Evolutionary conservation across 2,888 invertebrate species (phyloP).

Genomic region (Lasioglossum vierecki): DNA sequence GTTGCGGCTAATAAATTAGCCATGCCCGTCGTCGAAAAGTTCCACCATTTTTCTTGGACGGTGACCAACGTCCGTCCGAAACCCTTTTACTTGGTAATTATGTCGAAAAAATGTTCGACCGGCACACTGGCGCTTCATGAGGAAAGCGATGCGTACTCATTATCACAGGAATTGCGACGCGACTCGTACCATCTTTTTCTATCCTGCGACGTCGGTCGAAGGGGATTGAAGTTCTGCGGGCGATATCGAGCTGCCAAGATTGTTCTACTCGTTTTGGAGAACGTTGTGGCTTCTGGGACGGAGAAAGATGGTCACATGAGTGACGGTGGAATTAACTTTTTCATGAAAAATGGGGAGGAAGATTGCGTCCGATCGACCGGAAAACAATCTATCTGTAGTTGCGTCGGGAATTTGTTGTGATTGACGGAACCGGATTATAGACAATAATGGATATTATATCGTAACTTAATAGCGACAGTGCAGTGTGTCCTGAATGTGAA

Average conservation of each 20-base stretch:
- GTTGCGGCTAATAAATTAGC: slow-evolving; percentile 31
- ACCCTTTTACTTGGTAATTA: slow-evolving; percentile 18
- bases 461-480: not conserved
- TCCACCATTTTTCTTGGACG: slow-evolving; percentile 18
- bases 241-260: slow-evolving; percentile 15
- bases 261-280: slow-evolving; percentile 20
- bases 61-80: not conserved
- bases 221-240: slow-evolving; percentile 9
- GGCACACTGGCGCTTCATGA: not conserved
- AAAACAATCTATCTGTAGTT: slow-evolving; percentile 4
- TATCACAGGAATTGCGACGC: slow-evolving; percentile 23
- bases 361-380: slow-evolving; percentile 12
- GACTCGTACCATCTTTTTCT: not conserved
- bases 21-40: not conserved
- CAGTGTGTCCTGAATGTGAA: not conserved
- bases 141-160: not conserved
- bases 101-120: not conserved
- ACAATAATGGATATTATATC: not conserved
- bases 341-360: slow-evolving; percentile 20
- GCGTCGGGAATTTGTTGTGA: not conserved
- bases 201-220: not conserved
- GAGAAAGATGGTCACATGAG: slow-evolving; percentile 1
- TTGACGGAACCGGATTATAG: not conserved
- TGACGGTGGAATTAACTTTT: slow-evolving; percentile 11
- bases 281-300: not conserved